Evolutionary conservation across 1,140 invertebrate genomes (phyloP).

Genomic region (Drosophila tristis): DNA sequence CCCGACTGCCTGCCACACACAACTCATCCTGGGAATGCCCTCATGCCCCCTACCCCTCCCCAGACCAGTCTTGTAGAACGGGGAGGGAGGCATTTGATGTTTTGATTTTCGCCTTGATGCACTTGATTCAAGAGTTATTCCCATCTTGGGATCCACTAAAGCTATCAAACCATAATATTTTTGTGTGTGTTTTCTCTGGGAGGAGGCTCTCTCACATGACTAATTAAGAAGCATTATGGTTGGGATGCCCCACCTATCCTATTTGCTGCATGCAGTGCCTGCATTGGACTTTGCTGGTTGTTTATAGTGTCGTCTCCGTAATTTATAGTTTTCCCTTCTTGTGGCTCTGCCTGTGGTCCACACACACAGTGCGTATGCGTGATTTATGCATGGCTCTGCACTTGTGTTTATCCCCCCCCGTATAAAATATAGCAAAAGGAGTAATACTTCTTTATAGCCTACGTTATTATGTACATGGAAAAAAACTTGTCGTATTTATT

Average conservation of each 20-base stretch:
- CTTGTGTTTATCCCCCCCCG: slow-evolving; percentile 30
- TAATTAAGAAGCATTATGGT: slow-evolving; percentile 42
- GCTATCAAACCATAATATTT: not conserved
- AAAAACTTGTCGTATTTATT: slow-evolving; percentile 11
- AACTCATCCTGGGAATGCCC: too few species aligned
- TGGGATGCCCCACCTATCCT: slow-evolving; percentile 3
- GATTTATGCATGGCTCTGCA: slow-evolving; percentile 59
- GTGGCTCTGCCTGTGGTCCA: slow-evolving; percentile 12
- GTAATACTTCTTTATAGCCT: slow-evolving; percentile 25
- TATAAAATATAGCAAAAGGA: slow-evolving; percentile 39
- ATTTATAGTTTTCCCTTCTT: slow-evolving; percentile 65
- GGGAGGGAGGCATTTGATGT: slow-evolving; percentile 51
- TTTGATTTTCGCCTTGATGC: slow-evolving; percentile 68
- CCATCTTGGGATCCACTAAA: slow-evolving; percentile 7
- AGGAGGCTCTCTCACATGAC: slow-evolving; percentile 10
- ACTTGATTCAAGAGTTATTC: slow-evolving; percentile 20
- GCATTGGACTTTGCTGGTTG: slow-evolving; percentile 32
- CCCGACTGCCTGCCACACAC: slow-evolving; percentile 6
- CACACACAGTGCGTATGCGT: slow-evolving; percentile 67
- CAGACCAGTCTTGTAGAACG: not conserved
- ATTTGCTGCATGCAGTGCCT: slow-evolving; percentile 21
- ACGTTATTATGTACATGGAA: slow-evolving; percentile 1
- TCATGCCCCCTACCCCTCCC: not conserved
- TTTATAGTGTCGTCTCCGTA: slow-evolving; percentile 56
- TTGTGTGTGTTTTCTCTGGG: not conserved